Base-by-base conservation (phyloP, 2,888 invertebrate genomes). In the Scaptomyza polygonia region DNA sequence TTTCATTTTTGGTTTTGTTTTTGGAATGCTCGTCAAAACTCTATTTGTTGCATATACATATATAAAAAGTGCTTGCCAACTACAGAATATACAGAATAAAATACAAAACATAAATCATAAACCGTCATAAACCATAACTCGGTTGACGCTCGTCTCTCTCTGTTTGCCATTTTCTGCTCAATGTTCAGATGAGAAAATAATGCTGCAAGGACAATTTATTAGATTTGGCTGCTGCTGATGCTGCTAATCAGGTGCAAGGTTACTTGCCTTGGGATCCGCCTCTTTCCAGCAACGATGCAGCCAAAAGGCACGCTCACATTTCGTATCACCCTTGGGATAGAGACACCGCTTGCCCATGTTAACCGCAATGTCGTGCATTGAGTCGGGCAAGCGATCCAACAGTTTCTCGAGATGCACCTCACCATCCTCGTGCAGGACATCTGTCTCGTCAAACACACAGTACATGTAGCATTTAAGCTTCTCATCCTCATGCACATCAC, bases 401-500 rank as follows among this genome's bases (percentile, higher is more conserved):
- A 92, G 65, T 51, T 89, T 91, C 55, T 91, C 91, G 63, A 91
- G 72, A 64, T 92, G 91, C 30, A 92, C 90, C 69, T 91, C 91
- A 18, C 91, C 92, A 51, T 91, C 89, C 45, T 88, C 90, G 66
- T 91, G 89, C 42, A 92, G 89, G 16, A 92, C 90, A 29, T 88
- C 82, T 53, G 90, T 84, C 74, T 91, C 89, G 59, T 92, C 89
- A 55, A 92, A 91, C 44, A 91, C 73, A 72, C 92, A 92, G 73
- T 91, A 90, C 91, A 92, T 92, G 58, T 92, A 92, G 61, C 92
- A 92, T 70, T 92, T 92, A 7, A 92, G 86, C 49, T 88, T 89
- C 66, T 90, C 90, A 49, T 91, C 91, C 57, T 92, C 92, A 65
- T 91, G 92, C 43, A 91, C 87, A 57, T 92, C 88, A 5, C 92